Conservation (phyloP, 2,888 invertebrate species). For the Chelonus formosanus region DNA sequence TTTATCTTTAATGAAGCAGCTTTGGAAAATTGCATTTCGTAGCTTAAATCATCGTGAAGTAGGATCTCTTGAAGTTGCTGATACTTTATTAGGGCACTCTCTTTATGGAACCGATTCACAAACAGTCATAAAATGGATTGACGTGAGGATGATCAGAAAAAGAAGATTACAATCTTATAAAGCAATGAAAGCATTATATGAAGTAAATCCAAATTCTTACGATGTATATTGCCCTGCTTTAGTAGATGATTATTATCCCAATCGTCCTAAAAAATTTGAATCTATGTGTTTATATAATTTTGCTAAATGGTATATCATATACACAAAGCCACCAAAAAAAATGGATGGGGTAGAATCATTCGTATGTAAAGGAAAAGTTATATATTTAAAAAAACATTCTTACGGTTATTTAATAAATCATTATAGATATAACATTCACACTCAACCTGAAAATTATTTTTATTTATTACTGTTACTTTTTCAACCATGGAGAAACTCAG, state of each 20-base stretch:
- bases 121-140: slow-evolving; percentile 30
- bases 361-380: no score
- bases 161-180: slow-evolving; percentile 18
- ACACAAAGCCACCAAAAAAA: no score
- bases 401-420: slow-evolving; percentile 50
- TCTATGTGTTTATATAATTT: slow-evolving; percentile 35
- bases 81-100: slow-evolving; percentile 29
- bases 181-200: background rate
- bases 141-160: slow-evolving; percentile 23
- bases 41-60: slow-evolving; percentile 24
- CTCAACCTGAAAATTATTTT: slow-evolving; percentile 40
- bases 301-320: slow-evolving; percentile 37
- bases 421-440: slow-evolving; percentile 38
- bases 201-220: background rate
- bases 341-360: no score
- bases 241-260: slow-evolving; percentile 10
- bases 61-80: slow-evolving; percentile 39
- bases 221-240: slow-evolving; percentile 7
- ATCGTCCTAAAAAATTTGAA: background rate
- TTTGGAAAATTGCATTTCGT: slow-evolving; percentile 42
- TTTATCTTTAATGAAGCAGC: slow-evolving; percentile 44
- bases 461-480: slow-evolving; percentile 38
- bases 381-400: slow-evolving; percentile 41
- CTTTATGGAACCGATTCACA: slow-evolving; percentile 25
- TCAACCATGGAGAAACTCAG: slow-evolving; percentile 39